phyloP scores from a whole-genome alignment of 2,797 vertebrate species.

The Melanogrammus aeglefinus region DNA sequence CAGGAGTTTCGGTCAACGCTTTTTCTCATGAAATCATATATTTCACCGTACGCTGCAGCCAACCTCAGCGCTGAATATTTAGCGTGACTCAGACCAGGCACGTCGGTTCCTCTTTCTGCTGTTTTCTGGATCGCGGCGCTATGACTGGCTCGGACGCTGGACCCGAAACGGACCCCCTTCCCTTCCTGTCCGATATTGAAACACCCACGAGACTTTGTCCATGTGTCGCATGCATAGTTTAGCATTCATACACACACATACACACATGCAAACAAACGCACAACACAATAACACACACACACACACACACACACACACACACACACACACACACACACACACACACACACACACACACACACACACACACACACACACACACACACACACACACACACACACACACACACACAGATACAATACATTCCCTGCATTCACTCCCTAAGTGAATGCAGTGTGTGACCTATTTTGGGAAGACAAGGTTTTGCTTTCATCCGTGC shows the following conservation, averaged over 20 bases:
- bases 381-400: conserved; percentile 27
- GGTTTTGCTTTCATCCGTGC: conserved; percentile 68
- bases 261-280: conserved; percentile 36
- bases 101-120: conserved; percentile 40
- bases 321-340: conserved; percentile 30
- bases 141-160: conserved; percentile 14
- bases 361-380: too few relatives aligned
- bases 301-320: conserved; percentile 16
- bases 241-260: conserved; percentile 39
- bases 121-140: conserved; percentile 7
- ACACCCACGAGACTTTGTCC: conserved; percentile 56
- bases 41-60: conserved; percentile 35
- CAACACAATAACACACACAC: conserved; percentile 29
- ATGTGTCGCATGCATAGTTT: conserved; percentile 47
- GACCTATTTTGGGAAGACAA: conserved; percentile 72
- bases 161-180: conserved; percentile 61
- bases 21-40: conserved; percentile 47
- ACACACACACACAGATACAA: conserved; percentile 19
- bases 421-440: conserved; percentile 56
- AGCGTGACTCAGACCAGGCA: conserved; percentile 3
- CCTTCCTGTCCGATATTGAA: conserved; percentile 70
- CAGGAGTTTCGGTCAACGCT: background rate
- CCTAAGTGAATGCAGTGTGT: conserved; percentile 63
- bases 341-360: too few relatives aligned
- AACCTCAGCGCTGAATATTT: conserved; percentile 18